Conservation (phyloP, 2,797 vertebrate genomes). For the Cottoperca gobio region DNA sequence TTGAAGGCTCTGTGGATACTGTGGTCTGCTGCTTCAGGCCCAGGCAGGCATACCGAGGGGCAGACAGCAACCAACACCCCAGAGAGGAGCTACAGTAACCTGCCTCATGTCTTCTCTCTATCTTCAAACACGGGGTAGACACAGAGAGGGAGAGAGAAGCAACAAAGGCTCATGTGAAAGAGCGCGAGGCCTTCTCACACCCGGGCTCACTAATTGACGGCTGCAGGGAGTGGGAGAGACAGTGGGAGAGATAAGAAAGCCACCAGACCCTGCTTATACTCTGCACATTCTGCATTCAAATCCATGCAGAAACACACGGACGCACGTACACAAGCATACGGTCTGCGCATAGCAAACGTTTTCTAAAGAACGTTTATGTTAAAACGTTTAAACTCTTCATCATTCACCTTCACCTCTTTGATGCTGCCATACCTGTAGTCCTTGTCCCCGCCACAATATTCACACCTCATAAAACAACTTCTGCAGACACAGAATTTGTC, state of each 20-base stretch:
- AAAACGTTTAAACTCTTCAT: slow-evolving; percentile 28
- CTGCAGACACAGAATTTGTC: slow-evolving; percentile 47
- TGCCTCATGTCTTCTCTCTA: slow-evolving; percentile 82
- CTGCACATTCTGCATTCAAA: slow-evolving; percentile 48
- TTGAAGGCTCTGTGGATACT: slow-evolving; percentile 67
- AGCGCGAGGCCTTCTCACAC: slow-evolving; percentile 78
- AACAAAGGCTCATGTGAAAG: slow-evolving; percentile 83
- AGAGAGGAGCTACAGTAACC: slow-evolving; percentile 77
- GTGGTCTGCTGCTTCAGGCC: slow-evolving; percentile 62
- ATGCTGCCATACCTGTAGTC: slow-evolving; percentile 33
- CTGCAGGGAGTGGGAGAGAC: slow-evolving; percentile 78
- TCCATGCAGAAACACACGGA: slow-evolving; percentile 36
- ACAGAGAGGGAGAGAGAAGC: slow-evolving; percentile 62
- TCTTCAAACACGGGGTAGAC: slow-evolving; percentile 80
- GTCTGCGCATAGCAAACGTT: slow-evolving; percentile 26
- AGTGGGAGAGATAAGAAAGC: slow-evolving; percentile 67
- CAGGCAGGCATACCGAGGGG: slow-evolving; percentile 57
- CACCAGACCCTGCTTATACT: slow-evolving; percentile 51
- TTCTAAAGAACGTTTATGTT: not conserved
- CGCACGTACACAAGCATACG: slow-evolving; percentile 34
- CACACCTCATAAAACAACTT: slow-evolving; percentile 29
- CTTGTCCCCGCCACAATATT: slow-evolving; percentile 1
- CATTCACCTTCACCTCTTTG: slow-evolving; percentile 4
- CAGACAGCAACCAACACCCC: slow-evolving; percentile 68
- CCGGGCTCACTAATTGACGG: slow-evolving; percentile 83